Evolutionary conservation across 2,888 invertebrate species (phyloP), one percentile per base, ranked within the genome.

Genomic region (Timema cristinae): DNA sequence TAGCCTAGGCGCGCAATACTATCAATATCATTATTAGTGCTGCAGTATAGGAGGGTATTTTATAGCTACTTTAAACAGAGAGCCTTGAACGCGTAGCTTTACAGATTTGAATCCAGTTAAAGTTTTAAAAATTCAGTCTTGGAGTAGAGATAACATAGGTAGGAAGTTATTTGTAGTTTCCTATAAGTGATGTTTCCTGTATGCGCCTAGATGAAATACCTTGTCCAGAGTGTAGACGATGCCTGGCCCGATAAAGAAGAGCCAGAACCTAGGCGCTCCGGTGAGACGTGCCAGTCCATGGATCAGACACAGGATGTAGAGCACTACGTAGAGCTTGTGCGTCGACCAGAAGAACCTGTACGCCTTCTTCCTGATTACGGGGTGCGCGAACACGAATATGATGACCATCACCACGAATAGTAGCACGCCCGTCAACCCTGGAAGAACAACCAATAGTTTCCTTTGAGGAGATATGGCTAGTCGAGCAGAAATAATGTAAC

Each of bases 301-400:
- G 52, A 97, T 88, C 70, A 97, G 84, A 76, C 92, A 93, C 50
- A 98, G 83, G 0, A 92, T 88, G 79, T 97, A 98, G 16, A 98
- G 84, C 0, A 91, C 85, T 10, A 96, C 89, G 81, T 97, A 95
- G 7, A 97, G 86, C 10, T 94, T 91, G 82, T 98, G 97, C 68
- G 97, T 94, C 74, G 91, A 90, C 93, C 97, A 97, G 84, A 97
- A 97, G 85, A 94, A 97, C 73, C 94, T 94, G 82, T 96, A 97
- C 0, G 97, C 97, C 78, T 93, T 92, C 81, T 95, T 94, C 67
- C 97, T 88, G 74, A 97, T 93, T 6, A 90, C 90, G 0, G 97
- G 96, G 83, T 97, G 95, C 0, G 97, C 97, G 81, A 98, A 98
- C n/a, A 96, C 92, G 80, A 97, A 96, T 77, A 98, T 97, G 70